Base-by-base conservation (phyloP, 2,797 vertebrate genomes). In the Stomatorhinus walkeri region DNA sequence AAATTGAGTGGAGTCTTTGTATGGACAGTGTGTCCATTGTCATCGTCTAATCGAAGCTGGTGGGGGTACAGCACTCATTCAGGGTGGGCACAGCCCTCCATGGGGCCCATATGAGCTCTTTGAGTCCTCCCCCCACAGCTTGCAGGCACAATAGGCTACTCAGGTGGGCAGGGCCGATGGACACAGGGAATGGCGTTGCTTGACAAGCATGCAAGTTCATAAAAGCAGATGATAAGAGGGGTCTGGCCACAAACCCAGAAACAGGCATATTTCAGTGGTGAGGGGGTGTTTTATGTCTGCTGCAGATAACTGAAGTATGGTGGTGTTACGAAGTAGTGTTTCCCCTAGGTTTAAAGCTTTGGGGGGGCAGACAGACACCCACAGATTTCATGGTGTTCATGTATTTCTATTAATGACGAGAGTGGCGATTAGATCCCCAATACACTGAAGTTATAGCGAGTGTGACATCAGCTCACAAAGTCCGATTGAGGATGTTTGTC, bases 181-280 rank as follows among this genome's bases (percentile, higher is more conserved):
- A 28, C 64, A 4, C 24, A 8, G 22, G 59, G 22, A 61, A 36
- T 72, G 64, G 28, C 4, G 1, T 36, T 24, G 64, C 28, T 16
- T 28, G 64, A 36, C 79, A 8, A 40, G 79, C 10, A 14, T n/a
- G 22, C 19, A 89, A 89, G 87, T 76, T 72, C 88, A 61, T 89
- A 92, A 89, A 91, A 91, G 90, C 84, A 86, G 88, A 88, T 83
- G 51, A 91, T 51, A 16, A 68, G 24, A 32, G 22, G 8, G 10
- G 61, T 72, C 24, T 72, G 28, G 64, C 64, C 64, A 36, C 9
- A 24, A 2, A 22, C n/a, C 28, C 28, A 36, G 64, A 4, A 4
- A 32, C 22, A 56, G 24, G 5, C 28, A 4, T 36, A 28, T 72
- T 72, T 72, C 24, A 36, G 64, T 22, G 22, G n/a, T n/a, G n/a